Conservation (phyloP, 1,140 invertebrate species). For the Nilaparvata lugens region DNA sequence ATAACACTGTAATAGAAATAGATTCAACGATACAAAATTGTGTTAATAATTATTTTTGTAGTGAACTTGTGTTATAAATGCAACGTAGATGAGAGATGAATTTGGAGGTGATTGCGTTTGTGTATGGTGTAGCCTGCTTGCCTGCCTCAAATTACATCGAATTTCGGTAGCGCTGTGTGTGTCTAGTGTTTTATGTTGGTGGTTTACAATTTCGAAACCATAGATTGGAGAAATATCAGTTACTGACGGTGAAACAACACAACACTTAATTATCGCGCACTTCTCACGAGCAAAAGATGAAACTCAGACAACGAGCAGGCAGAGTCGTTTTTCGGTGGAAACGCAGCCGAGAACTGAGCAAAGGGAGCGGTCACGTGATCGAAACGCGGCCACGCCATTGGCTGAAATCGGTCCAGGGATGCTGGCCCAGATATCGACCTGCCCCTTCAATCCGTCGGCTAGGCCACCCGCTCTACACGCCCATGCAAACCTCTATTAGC, state of each 20-base stretch:
- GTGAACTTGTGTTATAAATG: no score
- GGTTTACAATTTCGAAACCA: no score
- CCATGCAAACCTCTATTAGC: background rate
- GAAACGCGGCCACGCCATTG: slow-evolving; percentile 2
- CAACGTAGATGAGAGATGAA: no score
- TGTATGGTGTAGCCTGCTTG: no score
- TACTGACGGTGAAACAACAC: background rate
- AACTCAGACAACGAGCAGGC: background rate
- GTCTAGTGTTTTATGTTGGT: no score
- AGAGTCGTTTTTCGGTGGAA: background rate
- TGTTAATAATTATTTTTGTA: no score
- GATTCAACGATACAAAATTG: no score
- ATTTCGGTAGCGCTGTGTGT: no score
- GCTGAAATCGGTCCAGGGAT: slow-evolving; percentile 16
- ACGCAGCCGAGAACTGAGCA: background rate
- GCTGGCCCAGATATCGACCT: slow-evolving; percentile 15
- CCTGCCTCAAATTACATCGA: no score
- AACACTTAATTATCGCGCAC: background rate
- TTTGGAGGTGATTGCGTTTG: no score
- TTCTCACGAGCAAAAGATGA: background rate
- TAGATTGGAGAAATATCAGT: no score
- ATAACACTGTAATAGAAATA: no score
- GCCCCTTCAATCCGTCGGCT: background rate
- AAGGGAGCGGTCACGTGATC: slow-evolving; percentile 12
- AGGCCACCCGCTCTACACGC: background rate